Evolutionary conservation across 2,113 vertebrate genomes (phyloP).

Genomic region (Notechis scutatus): DNA sequence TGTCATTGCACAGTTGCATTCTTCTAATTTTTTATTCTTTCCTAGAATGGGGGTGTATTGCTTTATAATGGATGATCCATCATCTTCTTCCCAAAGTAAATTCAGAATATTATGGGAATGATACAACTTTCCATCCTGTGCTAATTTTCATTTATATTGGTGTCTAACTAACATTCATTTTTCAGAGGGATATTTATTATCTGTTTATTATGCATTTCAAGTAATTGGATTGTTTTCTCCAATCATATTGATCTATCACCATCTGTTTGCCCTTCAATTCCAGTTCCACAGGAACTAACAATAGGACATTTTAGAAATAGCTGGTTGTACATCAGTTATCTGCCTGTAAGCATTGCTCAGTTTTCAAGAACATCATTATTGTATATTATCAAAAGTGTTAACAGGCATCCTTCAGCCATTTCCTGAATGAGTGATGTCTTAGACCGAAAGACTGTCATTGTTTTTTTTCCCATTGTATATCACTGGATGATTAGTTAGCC

Average conservation of each 20-base stretch:
- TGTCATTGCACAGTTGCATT: background rate
- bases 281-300: background rate
- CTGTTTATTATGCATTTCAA: slow-evolving; percentile 2
- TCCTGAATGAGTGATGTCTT: background rate
- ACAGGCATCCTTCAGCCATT: background rate
- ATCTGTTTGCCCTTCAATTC: slow-evolving; percentile 8
- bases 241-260: background rate
- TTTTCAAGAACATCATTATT: slow-evolving; percentile 8
- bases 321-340: background rate
- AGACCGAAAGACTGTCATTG: background rate
- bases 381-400: background rate
- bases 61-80: background rate
- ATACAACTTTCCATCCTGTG: background rate
- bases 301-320: slow-evolving; percentile 4
- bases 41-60: background rate
- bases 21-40: background rate
- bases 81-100: background rate
- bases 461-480: background rate
- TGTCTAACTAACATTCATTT: background rate
- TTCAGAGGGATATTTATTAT: background rate
- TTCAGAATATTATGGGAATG: background rate
- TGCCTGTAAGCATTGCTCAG: background rate
- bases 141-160: slow-evolving; percentile 7
- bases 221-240: slow-evolving; percentile 10
- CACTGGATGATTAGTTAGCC: background rate